Percentiles rank a stretch among this genome's conserved stretches.
Conservation (phyloP, 2,113 vertebrate genomes). For the Sinosuthora webbiana region DNA sequence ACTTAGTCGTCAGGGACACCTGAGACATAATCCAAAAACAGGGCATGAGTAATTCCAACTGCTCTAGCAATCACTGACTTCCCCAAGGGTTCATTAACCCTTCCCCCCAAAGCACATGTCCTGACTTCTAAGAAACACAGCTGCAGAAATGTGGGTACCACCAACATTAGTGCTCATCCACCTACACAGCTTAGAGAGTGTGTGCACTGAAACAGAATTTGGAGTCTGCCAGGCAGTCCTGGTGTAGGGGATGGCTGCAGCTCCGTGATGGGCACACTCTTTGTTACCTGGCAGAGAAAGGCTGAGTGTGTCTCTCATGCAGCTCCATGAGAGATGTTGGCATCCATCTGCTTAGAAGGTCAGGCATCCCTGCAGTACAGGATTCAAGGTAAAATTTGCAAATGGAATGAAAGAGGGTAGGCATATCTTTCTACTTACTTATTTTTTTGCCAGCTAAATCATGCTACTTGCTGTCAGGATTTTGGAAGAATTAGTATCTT, state of each 20-base stretch:
- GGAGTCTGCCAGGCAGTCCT: not conserved
- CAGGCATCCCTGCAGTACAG: not conserved
- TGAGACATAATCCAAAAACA: not conserved
- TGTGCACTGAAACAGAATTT: rapidly evolving
- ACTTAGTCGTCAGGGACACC: not conserved
- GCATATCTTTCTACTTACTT: not conserved
- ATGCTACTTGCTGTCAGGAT: not conserved
- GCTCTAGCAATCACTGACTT: not conserved
- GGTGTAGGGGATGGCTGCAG: not conserved
- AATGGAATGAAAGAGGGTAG: not conserved
- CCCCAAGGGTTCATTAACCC: not conserved
- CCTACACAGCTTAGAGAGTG: rapidly evolving
- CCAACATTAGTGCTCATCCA: not conserved
- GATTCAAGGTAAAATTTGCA: not conserved
- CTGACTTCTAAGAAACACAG: rapidly evolving
- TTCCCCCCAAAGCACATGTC: not conserved
- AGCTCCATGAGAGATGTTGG: not conserved
- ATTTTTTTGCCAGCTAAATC: not conserved
- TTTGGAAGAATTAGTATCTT: not conserved
- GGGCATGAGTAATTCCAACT: not conserved
- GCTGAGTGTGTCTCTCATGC: not conserved
- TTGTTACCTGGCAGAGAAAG: not conserved
- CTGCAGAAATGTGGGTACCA: not conserved
- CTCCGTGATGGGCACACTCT: not conserved
- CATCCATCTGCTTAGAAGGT: not conserved